Evolutionary conservation across 2,797 vertebrate genomes (phyloP).

Genomic region (Gambusia yucatana): DNA sequence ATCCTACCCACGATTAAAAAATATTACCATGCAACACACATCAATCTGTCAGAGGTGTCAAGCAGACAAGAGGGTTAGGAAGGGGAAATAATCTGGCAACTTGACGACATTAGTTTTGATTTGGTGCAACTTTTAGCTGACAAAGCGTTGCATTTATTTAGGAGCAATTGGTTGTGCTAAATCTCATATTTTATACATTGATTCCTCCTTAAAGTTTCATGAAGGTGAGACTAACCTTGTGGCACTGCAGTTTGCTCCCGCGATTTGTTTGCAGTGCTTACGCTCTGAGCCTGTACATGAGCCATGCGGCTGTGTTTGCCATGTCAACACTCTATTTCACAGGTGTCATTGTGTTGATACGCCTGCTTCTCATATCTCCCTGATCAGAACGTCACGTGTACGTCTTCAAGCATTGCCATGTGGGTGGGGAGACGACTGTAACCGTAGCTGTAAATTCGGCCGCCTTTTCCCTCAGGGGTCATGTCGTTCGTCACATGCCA

Average conservation of each 20-base stretch:
- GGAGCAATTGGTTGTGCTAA: constrained; percentile 34
- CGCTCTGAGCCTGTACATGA: constrained; percentile 26
- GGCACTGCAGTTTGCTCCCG: constrained; percentile 30
- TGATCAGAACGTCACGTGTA: constrained; percentile 36
- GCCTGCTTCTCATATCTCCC: constrained; percentile 9
- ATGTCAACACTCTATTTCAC: constrained; percentile 39
- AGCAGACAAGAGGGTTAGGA: constrained; percentile 46
- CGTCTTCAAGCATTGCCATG: constrained; percentile 30
- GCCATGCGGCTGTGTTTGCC: constrained; percentile 24
- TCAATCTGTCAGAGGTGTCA: constrained; percentile 72
- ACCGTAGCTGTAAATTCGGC: not conserved
- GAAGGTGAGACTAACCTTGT: constrained; percentile 67
- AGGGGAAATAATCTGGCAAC: constrained; percentile 51
- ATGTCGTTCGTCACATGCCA: too few relatives aligned
- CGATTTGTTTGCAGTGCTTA: constrained; percentile 42
- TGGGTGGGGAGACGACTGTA: not conserved
- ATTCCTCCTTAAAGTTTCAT: constrained; percentile 68
- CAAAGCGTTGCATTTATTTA: constrained; percentile 64
- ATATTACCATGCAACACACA: constrained; percentile 73
- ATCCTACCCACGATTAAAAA: constrained; percentile 75
- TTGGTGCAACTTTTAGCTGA: constrained; percentile 62
- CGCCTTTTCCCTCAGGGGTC: not conserved
- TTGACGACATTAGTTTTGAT: constrained; percentile 60
- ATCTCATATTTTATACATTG: constrained; percentile 68
- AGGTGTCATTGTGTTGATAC: constrained; percentile 28